Base-by-base conservation (phyloP, 2,888 invertebrate genomes). In the Brachypterus glaber region DNA sequence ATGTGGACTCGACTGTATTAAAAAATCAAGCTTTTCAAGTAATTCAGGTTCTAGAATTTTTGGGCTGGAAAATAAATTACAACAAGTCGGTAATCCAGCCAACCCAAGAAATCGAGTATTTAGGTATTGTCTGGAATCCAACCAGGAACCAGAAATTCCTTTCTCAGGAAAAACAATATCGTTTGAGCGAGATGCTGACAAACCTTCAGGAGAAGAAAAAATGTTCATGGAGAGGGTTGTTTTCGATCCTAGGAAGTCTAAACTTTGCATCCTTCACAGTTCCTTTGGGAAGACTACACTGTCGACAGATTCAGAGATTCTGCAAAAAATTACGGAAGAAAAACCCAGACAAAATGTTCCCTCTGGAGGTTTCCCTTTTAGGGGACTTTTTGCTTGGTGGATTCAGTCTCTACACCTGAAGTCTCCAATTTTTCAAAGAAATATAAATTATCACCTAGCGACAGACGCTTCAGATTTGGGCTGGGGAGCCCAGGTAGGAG, bases 121-220 rank as follows among this genome's bases (percentile, higher is more conserved):
- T 46, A 21, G 46, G 42, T 26, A 40, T 46, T 21, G 18, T 35
- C 18, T 46, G 44, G 44, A 29, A 42, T 21, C 39, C 39, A n/a
- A n/a, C n/a, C 9, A 33, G 4, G n/a, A 3, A 15, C 12, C 9
- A 14, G 12, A 13, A 35, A 17, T n/a, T 3, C 3, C 7, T 17
- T 33, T 32, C n/a, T n/a, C n/a, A n/a, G n/a, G n/a, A n/a, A n/a
- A n/a, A n/a, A n/a, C n/a, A n/a, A n/a, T n/a, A n/a, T n/a, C n/a
- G n/a, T n/a, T n/a, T n/a, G n/a, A n/a, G n/a, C n/a, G n/a, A n/a
- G n/a, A n/a, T n/a, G n/a, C n/a, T n/a, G n/a, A n/a, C n/a, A n/a
- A n/a, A 11, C 17, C 21, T 18, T 11, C 11, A 18, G n/a, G 18
- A 12, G 14, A 18, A 11, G 3, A 14, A 11, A 17, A 11, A 4